Conservation (phyloP, 2,797 vertebrate species). For the Okamejei kenojei region DNA sequence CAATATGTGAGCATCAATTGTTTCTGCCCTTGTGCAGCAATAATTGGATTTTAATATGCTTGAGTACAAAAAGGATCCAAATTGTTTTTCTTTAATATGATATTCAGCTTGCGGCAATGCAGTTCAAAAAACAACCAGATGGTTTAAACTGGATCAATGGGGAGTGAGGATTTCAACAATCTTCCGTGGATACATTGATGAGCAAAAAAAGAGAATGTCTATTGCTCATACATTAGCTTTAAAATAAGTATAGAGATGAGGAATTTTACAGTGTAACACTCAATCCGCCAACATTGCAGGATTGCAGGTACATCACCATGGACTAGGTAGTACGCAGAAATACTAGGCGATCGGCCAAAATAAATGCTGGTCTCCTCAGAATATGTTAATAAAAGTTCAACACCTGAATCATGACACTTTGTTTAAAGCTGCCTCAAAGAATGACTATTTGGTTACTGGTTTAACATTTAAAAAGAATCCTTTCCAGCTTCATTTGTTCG, state of each 20-base stretch:
- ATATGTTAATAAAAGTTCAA: not conserved
- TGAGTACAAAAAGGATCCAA: not conserved
- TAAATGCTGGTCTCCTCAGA: not conserved
- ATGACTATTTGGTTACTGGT: not conserved
- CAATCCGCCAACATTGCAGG: not conserved
- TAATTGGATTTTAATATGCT: slow-evolving; percentile 15
- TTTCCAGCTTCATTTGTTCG: not conserved
- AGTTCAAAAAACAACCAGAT: not conserved
- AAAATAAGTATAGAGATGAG: not conserved
- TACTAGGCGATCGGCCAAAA: not conserved
- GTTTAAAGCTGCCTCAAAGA: not conserved
- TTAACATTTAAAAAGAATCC: not conserved
- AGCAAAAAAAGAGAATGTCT: not conserved
- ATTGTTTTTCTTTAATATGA: slow-evolving; percentile 7
- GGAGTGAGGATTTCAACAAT: not conserved
- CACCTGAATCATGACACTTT: not conserved
- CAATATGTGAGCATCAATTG: slow-evolving; percentile 3
- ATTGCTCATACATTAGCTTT: not conserved
- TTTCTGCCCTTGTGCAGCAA: not conserved
- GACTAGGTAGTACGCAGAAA: not conserved
- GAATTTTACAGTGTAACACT: not conserved
- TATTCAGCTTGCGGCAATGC: not conserved
- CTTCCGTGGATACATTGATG: not conserved
- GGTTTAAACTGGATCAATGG: not conserved
- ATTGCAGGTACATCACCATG: not conserved